These are phyloP conservation scores for Cotesia congregata DNA, from an alignment of 2,888 invertebrate species.

Conservation along the genomic window DNA sequence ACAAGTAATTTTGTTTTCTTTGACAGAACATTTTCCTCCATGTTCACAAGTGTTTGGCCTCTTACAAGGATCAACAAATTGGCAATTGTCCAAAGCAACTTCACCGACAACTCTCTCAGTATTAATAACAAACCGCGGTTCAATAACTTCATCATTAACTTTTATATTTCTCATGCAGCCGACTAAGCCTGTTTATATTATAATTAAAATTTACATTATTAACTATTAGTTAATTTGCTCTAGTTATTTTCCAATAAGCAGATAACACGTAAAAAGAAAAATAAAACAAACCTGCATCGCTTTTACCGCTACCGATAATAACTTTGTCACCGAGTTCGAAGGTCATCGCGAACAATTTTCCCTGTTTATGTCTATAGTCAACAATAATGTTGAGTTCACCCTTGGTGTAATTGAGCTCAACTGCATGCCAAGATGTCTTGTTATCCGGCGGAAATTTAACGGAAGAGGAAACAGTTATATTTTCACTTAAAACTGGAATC, in stretches of 20 bases:
- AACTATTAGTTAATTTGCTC: neutral
- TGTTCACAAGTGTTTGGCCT: conserved; percentile 94
- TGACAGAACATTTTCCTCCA: conserved; percentile 90
- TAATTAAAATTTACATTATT: conserved; percentile 20
- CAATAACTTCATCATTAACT: conserved; percentile 85
- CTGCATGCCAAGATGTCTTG: conserved; percentile 84
- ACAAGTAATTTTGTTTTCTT: conserved; percentile 89
- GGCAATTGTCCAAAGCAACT: conserved; percentile 90
- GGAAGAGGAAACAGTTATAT: conserved; percentile 83
- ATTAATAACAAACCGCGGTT: conserved; percentile 85
- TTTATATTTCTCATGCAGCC: conserved; percentile 93
- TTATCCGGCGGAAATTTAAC: conserved; percentile 84
- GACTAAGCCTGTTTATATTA: conserved; percentile 78
- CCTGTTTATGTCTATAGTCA: conserved; percentile 82
- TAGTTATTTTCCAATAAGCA: neutral
- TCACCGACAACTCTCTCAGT: conserved; percentile 89
- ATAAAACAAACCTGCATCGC: conserved; percentile 68
- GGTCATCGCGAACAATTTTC: conserved; percentile 77
- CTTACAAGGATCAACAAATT: conserved; percentile 90
- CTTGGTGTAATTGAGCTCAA: conserved; percentile 82
- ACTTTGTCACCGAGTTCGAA: conserved; percentile 81
- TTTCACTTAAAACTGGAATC: conserved; percentile 81
- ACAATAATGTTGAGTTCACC: conserved; percentile 83
- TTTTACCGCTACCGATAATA: conserved; percentile 85
- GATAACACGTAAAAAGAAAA: conserved; percentile 23